Conservation (phyloP, 2,113 vertebrate species). For the Grallaria varia region DNA sequence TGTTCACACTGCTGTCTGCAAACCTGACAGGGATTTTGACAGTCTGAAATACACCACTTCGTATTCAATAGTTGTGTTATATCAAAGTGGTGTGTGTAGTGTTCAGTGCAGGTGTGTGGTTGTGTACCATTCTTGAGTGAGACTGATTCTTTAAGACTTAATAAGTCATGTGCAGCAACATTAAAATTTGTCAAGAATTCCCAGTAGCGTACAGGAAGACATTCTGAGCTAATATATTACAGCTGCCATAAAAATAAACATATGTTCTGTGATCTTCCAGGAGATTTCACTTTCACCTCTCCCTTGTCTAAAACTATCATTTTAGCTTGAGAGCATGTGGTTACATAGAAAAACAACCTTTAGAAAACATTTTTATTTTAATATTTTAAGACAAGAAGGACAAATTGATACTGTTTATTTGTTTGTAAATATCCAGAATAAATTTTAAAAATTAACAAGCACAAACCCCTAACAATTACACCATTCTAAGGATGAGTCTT, state of each 20-base stretch:
- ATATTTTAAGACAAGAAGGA: background rate
- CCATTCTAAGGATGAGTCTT: background rate
- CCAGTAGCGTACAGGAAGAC: background rate
- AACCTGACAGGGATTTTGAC: background rate
- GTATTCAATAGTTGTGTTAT: background rate
- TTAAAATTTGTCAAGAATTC: background rate
- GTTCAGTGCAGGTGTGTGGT: background rate
- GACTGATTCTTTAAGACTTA: background rate
- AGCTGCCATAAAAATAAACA: background rate
- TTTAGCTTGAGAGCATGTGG: background rate
- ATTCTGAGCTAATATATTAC: slow-evolving; percentile 11
- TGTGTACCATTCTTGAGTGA: background rate
- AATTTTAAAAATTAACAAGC: background rate
- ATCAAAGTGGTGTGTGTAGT: background rate
- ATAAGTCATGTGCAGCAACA: background rate
- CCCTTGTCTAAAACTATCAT: background rate
- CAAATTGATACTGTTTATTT: background rate
- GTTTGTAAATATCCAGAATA: background rate
- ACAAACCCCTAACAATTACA: background rate
- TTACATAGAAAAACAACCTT: background rate
- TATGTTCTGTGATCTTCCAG: background rate
- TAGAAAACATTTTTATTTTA: background rate
- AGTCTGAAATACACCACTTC: background rate
- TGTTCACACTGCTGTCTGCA: background rate
- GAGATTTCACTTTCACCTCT: slow-evolving; percentile 16